phyloP scores from a whole-genome alignment of 35 echinoderm and acorn worm species.

The Apostichopus parvimensis region DNA sequence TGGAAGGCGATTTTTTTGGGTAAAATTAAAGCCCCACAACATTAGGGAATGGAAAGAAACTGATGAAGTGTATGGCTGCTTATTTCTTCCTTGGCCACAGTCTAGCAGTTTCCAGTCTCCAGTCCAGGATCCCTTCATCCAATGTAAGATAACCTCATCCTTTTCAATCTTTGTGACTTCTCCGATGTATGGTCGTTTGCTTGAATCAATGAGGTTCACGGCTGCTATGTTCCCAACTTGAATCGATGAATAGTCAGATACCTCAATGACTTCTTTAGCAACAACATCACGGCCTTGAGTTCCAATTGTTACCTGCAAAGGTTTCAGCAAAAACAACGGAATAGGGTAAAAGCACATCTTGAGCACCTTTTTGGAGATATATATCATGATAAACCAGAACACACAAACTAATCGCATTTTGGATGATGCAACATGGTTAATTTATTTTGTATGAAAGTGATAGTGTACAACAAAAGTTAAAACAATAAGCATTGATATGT shows the following conservation, averaged over 20 bases:
- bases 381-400: too few species aligned
- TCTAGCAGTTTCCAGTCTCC: neutral
- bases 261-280: neutral
- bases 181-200: neutral
- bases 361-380: too few species aligned
- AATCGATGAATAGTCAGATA: neutral
- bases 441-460: too few species aligned
- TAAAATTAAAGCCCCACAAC: neutral
- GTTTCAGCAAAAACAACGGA: too few species aligned
- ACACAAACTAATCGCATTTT: too few species aligned
- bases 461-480: too few species aligned
- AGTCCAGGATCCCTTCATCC: constrained; percentile 4
- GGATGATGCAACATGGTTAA: too few species aligned
- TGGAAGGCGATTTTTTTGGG: neutral
- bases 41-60: neutral
- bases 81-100: neutral
- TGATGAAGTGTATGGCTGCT: too few species aligned
- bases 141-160: neutral
- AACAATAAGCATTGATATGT: too few species aligned
- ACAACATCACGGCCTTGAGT: neutral
- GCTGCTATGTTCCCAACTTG: neutral
- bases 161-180: neutral
- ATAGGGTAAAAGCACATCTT: too few species aligned
- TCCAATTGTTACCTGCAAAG: neutral
- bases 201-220: neutral